These are phyloP conservation scores for Euwallacea similis DNA, from an alignment of 1,140 invertebrate genomes.

Conservation along the genomic window DNA sequence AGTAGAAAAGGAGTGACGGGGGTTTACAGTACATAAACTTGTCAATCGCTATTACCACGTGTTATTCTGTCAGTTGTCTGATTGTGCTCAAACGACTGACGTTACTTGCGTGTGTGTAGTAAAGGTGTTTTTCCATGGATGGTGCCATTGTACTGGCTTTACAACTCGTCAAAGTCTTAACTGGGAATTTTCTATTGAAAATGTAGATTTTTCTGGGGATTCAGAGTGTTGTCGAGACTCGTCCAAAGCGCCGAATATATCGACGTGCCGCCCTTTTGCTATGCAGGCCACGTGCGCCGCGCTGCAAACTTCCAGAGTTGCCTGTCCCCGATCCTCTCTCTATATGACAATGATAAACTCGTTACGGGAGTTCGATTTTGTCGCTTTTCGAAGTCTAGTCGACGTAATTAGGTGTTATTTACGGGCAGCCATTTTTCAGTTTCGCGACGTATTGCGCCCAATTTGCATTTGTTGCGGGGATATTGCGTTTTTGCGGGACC, in stretches of 20 bases:
- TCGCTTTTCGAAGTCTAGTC: conserved; percentile 1
- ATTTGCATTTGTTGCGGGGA: not conserved
- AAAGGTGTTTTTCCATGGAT: too few relatives aligned
- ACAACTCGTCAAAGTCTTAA: too few relatives aligned
- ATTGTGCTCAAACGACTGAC: too few relatives aligned
- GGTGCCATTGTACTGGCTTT: too few relatives aligned
- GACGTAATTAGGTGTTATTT: conserved; percentile 8
- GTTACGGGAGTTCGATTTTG: conserved; percentile 5
- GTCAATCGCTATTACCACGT: too few relatives aligned
- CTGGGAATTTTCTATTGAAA: too few relatives aligned
- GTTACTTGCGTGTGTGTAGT: too few relatives aligned
- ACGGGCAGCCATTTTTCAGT: conserved; percentile 2
- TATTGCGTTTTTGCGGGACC: not conserved
- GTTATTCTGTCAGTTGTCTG: too few relatives aligned
- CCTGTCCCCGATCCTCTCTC: conserved; percentile 4
- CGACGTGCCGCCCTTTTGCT: not conserved
- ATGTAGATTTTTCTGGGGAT: too few relatives aligned
- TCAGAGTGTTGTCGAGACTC: not conserved
- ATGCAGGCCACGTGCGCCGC: not conserved
- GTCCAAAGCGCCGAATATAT: not conserved
- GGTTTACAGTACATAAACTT: too few relatives aligned
- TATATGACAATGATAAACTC: conserved; percentile 11
- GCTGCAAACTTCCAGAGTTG: conserved; percentile 4
- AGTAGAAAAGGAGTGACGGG: too few relatives aligned
- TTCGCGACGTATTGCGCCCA: not conserved